Evolutionary conservation across 2,888 invertebrate species (phyloP), one percentile per base, ranked within the genome.

Genomic region (Orchesella flavescens): DNA sequence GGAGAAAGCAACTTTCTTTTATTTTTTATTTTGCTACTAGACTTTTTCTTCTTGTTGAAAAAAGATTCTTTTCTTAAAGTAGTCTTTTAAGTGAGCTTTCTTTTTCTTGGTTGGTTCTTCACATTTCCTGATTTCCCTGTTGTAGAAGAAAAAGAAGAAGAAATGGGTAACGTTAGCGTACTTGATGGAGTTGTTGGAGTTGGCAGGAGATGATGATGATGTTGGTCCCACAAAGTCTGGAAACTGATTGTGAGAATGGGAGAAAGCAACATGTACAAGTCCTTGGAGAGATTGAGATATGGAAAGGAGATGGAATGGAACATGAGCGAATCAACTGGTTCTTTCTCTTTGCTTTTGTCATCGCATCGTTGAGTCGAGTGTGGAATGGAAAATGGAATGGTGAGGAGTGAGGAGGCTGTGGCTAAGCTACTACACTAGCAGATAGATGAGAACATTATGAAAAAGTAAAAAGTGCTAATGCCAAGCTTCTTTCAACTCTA

Each of bases 271-370:
- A 66, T 66, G 66, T 66, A 15, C 44, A 66, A 43, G 44, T 43
- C 44, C 46, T 66, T 44, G 10, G 66, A 44, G 66, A 44, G 66
- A 66, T 34, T n/a, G 66, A 43, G 66, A 61, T 23, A 15, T n/a
- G 15, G 49, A 49, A 4, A 12, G 49, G 10, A 49, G 49, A 44
- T 44, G 15, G n/a, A n/a, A n/a, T n/a, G n/a, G 57, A 15, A 17
- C n/a, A 17, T 57, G 57, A 57, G 65, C 10, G 65, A 66, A 66
- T 66, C 66, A 66, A 66, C 66, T 66, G 44, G 66, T 66, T 44
- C 44, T 46, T 66, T 21, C 66, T 57, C 3, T 19, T 24, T 21
- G 61, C 24, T 24, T 49, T 49, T 12, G 12, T 12, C 44, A 44
- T 49, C n/a, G n/a, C 49, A 49, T n/a, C 49, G n/a, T 49, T 49